Evolutionary conservation across 2,113 vertebrate species (phyloP), one percentile per base, ranked within the genome.

Genomic region (Elephas maximus): DNA sequence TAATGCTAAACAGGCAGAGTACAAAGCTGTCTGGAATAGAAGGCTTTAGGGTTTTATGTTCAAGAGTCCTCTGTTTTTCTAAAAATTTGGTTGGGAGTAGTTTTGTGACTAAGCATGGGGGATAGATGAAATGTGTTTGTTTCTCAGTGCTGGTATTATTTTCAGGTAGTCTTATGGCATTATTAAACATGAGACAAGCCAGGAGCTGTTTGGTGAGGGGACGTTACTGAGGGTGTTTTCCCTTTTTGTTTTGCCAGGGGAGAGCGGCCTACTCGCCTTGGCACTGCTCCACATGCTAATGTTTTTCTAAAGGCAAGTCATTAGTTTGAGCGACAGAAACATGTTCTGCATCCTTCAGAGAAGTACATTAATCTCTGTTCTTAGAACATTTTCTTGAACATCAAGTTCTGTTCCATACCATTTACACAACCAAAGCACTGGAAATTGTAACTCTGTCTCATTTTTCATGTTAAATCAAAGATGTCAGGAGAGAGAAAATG

Each of bases 1-100:
- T 94, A 97, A 96, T 79, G 92, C 87, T 95, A 88, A 97, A 37
- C 97, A 97, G 96, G 95, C 94, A 94, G 88, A 85, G 8, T 71
- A 67, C 97, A 94, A 93, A 93, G 96, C 78, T 63, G 41, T 60
- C 88, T 93, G 77, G 73, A 88, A 84, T 3, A 26, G 73, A 44
- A 96, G 48, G 65, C 76, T 97, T 77, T 69, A 12, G 71, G 63
- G 77, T 73, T 93, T 90, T 93, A 63, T 65, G 94, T 92, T 95
- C 48, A 96, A 96, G 88, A 87, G 67, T 24, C 65, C 53, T 48
- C 15, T 9, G 57, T 76, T 94, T 71, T 90, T 60, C 79, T 82
- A 73, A 96, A 51, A 74, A 26, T 48, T 53, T 91, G 78, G 57
- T 8, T 45, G 48, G 20, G 87, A 73, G 24, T 69, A 77, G 30